These are phyloP conservation scores for Heliconius ismenius DNA, from an alignment of 2,888 invertebrate genomes.

Conservation along the genomic window DNA sequence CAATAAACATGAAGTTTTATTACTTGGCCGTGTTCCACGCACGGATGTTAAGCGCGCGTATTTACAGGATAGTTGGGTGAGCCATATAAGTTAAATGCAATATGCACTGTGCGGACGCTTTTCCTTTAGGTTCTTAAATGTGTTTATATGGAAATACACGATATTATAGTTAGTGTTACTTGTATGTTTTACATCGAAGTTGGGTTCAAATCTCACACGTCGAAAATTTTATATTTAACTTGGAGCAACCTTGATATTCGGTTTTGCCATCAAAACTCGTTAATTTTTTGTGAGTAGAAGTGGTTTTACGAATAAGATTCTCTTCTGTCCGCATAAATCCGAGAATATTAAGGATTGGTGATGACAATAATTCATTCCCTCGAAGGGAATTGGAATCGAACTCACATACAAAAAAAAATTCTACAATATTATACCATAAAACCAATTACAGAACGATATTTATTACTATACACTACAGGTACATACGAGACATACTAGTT, in stretches of 20 bases:
- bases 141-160: not conserved
- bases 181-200: too few species aligned
- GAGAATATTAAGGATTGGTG: not conserved
- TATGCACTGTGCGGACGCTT: constrained; percentile 31
- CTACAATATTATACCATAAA: not conserved
- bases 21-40: constrained; percentile 80
- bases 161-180: too few species aligned
- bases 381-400: not conserved
- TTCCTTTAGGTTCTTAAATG: constrained; percentile 3
- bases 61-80: constrained; percentile 68
- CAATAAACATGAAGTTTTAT: constrained; percentile 80
- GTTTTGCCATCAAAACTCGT: too few species aligned
- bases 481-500: not conserved
- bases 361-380: not conserved
- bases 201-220: too few species aligned
- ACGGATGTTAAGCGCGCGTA: constrained; percentile 73
- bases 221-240: too few species aligned
- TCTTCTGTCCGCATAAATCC: not conserved
- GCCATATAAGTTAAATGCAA: constrained; percentile 48
- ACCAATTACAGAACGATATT: too few species aligned
- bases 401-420: too few species aligned
- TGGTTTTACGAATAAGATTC: too few species aligned
- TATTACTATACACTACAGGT: too few species aligned
- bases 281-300: too few species aligned
- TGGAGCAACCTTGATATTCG: too few species aligned